Evolutionary conservation across 2,888 invertebrate species (phyloP).

Genomic region (Lepetodrilus schrolli): DNA sequence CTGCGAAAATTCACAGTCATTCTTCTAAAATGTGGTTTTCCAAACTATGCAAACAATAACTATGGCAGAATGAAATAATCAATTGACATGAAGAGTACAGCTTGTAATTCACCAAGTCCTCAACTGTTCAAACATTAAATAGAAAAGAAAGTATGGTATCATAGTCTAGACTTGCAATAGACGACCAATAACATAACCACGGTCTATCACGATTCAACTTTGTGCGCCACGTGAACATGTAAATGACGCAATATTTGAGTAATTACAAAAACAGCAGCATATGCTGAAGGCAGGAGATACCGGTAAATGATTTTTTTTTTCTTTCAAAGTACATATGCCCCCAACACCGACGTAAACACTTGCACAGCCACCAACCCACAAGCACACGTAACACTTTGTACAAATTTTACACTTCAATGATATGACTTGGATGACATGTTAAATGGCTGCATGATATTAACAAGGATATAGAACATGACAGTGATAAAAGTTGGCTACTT

Average conservation of each 20-base stretch:
- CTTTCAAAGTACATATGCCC: not conserved
- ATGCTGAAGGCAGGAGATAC: constrained; percentile 13
- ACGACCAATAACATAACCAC: not conserved
- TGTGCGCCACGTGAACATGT: not conserved
- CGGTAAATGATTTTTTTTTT: too few relatives aligned
- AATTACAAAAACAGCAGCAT: constrained; percentile 14
- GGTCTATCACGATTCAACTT: not conserved
- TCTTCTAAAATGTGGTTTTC: constrained; percentile 21
- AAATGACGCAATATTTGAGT: not conserved
- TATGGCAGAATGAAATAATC: not conserved
- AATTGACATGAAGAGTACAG: too few relatives aligned
- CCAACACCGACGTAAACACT: not conserved
- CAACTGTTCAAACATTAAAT: too few relatives aligned
- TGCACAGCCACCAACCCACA: constrained; percentile 12
- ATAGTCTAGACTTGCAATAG: not conserved
- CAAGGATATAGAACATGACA: constrained; percentile 17
- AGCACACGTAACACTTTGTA: constrained; percentile 12
- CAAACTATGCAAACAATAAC: not conserved
- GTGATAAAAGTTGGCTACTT: constrained; percentile 15
- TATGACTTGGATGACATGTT: constrained; percentile 17
- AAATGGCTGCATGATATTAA: constrained; percentile 14
- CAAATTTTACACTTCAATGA: constrained; percentile 24
- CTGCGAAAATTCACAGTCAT: too few relatives aligned
- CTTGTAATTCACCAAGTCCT: too few relatives aligned
- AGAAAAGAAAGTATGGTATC: too few relatives aligned